These are phyloP conservation scores for Neodiprion virginianus DNA, from an alignment of 1,140 invertebrate genomes.

Conservation along the genomic window DNA sequence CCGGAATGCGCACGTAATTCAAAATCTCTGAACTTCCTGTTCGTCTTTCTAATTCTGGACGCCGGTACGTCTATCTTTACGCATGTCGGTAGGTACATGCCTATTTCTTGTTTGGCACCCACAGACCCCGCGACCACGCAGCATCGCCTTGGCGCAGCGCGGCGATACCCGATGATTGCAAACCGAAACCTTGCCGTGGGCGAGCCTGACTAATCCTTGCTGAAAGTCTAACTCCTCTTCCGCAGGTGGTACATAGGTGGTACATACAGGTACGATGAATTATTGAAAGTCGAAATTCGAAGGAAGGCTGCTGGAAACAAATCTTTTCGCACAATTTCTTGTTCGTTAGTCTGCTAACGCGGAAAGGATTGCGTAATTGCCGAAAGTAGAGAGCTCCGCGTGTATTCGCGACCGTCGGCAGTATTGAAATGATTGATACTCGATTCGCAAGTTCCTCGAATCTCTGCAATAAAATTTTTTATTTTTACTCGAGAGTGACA, in stretches of 20 bases:
- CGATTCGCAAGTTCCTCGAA: neutral
- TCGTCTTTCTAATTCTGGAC: neutral
- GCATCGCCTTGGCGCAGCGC: no score
- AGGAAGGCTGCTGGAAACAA: no score
- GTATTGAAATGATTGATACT: neutral
- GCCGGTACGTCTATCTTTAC: neutral
- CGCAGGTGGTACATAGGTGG: neutral
- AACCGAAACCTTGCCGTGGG: neutral
- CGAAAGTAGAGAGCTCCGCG: no score
- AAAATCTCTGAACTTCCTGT: neutral
- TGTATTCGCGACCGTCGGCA: neutral
- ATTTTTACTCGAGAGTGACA: neutral
- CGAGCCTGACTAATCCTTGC: neutral
- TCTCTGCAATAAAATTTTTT: neutral
- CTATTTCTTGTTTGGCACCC: conserved; percentile 7
- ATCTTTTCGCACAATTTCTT: no score
- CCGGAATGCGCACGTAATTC: neutral
- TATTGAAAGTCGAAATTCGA: no score
- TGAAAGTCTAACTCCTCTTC: neutral
- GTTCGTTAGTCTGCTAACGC: no score
- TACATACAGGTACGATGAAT: no score
- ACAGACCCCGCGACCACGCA: neutral
- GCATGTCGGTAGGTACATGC: neutral
- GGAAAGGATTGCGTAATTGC: no score
- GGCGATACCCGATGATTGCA: neutral